Base-by-base conservation (phyloP, 2,888 invertebrate species). In the Hyles lineata region DNA sequence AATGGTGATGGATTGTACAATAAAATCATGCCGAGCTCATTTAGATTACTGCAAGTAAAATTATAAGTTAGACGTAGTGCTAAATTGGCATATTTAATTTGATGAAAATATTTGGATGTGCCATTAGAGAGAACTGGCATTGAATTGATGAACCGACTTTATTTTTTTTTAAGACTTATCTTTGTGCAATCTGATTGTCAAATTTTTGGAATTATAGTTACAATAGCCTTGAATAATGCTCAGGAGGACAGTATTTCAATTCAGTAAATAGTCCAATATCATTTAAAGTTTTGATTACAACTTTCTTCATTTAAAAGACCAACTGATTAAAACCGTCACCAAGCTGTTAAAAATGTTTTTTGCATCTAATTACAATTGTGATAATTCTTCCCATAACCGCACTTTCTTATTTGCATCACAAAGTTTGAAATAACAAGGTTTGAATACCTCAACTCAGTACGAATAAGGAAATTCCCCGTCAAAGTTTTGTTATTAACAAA, bases 1-100 rank as follows among this genome's bases (percentile, higher is more conserved):
- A 76, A 87, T 78, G 73, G 70, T 76, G 79, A 80, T 81, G 70
- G 76, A 79, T 77, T 74, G 72, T 71, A 71, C 43, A 76, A 76
- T 76, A 74, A 78, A 77, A 77, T 76, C 73, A 70, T 74, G 71
- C 67, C 76, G 73, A 76, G 73, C 75, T 79, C 80, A 82, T 80
- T 72, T 70, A 23, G 70, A 75, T 72, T 73, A 70, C 63, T 61
- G 71, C 70, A 70, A 9, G 62, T 60, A 32, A 75, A 76, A 72
- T 55, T 35, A 72, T 43, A 67, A 23, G 62, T 7, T 35, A 62
- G n/a, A 23, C 43, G 50, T 35, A 67, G 50, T 50, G 67, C 50
- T 50, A 67, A 67, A 67, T 67, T 67, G 67, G 23, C 25, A 67
- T 50, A 67, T 43, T 67, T 67, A 67, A 50, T 67, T 67, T 67